A percentile compares a stretch with the other conserved stretches of the same genome.
phyloP scores from a whole-genome alignment of 92 coral and sea anemone genomes.

The Blastomussa wellsi region DNA sequence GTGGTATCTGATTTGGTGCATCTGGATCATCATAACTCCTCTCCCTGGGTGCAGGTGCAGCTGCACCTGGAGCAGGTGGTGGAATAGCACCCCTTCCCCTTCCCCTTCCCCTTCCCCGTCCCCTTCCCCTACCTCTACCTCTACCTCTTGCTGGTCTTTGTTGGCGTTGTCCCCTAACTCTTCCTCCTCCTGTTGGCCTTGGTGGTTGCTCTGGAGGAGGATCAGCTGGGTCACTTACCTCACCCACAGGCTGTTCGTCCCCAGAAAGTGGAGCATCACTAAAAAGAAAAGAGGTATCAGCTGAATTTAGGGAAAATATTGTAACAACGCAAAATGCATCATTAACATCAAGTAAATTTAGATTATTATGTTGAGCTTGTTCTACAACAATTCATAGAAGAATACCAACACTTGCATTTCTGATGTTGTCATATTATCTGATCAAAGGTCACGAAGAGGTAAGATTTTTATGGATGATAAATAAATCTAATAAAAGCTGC shows the following conservation, averaged over 20 bases:
- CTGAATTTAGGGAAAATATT: no score
- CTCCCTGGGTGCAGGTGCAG: constrained; percentile 1
- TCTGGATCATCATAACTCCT: constrained; percentile 55
- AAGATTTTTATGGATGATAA: not conserved
- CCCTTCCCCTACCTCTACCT: constrained; percentile 3
- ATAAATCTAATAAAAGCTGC: not conserved
- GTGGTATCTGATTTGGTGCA: constrained; percentile 40
- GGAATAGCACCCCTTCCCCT: no score
- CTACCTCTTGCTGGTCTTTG: not conserved
- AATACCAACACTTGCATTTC: not conserved
- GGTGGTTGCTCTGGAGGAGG: not conserved
- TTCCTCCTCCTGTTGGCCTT: no score
- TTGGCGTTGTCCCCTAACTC: not conserved
- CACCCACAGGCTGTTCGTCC: not conserved
- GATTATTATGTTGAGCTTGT: no score
- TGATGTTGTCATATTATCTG: not conserved
- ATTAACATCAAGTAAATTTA: no score
- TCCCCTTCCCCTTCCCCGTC: constrained; percentile 35
- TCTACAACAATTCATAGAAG: no score
- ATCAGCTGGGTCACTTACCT: constrained; percentile 2
- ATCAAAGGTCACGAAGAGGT: not conserved
- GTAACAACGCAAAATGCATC: no score
- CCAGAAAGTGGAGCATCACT: not conserved
- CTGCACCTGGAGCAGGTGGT: constrained; percentile 4
- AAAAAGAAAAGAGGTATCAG: not conserved